These are phyloP conservation scores for Eulacestoma nigropectus DNA, from an alignment of 2,113 vertebrate genomes.

Conservation along the genomic window DNA sequence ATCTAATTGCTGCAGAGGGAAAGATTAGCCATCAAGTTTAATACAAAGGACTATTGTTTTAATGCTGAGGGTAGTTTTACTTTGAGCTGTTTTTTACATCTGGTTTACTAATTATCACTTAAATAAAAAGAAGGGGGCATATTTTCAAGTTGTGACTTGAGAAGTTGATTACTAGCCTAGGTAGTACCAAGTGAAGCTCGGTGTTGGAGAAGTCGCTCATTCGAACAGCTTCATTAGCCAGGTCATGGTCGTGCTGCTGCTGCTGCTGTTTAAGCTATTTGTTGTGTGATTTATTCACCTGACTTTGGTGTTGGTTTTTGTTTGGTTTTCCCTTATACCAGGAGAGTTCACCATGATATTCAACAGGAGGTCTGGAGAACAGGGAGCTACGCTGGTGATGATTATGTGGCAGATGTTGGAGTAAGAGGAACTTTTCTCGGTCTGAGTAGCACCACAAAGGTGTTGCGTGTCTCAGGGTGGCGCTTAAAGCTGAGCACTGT, in stretches of 20 bases:
- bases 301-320: rapidly evolving
- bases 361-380: neutral
- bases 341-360: neutral
- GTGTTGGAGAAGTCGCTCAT: neutral
- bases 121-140: neutral
- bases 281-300: neutral
- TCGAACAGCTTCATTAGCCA: neutral
- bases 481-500: neutral
- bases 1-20: neutral
- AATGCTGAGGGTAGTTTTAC: neutral
- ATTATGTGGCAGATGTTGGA: neutral
- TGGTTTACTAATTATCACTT: neutral
- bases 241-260: neutral
- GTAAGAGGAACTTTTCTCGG: neutral
- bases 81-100: neutral
- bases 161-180: neutral
- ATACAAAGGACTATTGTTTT: neutral
- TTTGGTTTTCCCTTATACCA: neutral
- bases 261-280: neutral
- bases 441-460: neutral
- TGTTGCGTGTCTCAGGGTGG: neutral
- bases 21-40: neutral
- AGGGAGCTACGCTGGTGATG: neutral
- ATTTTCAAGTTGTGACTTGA: neutral
- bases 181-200: neutral